Evolutionary conservation across 2,797 vertebrate species (phyloP), one percentile per base, ranked within the genome.

Genomic region (Steatocranus sp.): DNA sequence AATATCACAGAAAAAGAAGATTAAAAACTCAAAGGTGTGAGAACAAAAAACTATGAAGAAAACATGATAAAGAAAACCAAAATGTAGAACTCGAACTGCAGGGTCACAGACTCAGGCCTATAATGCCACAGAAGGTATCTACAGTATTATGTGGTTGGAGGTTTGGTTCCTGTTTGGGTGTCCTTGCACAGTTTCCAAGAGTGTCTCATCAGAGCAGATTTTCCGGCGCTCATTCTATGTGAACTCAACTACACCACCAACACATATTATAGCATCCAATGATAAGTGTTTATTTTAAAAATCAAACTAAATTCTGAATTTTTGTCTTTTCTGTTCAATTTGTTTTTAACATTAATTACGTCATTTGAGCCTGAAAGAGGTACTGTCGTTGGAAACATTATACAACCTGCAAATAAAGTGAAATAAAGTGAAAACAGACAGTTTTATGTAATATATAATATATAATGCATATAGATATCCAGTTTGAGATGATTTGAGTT

Each of bases 151-250:
- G 58, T 38, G n/a, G 32, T 15, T 38, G 34, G 34, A 20, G 2
- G 11, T 38, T 38, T 38, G n/a, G n/a, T 8, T 63, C 34, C 11
- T 38, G 11, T 58, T 30, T 56, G 53, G 9, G 27, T 32, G 54
- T 2, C n/a, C 11, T 0, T 41, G 2, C 36, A 25, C 0, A 2
- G 34, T 15, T 68, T 41, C 36, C 5, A 41, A 25, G n/a, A 17
- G 20, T 43, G 36, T 34, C 20, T 68, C 12, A 41, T 41, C 20
- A 41, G n/a, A 68, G 20, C 14, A 41, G 36, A 20, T 41, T 10
- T 66, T 66, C 5, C n/a, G 0, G 61, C 38, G n/a, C n/a, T 66
- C 8, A 32, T 30, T 56, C 25, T 56, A 56, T 30, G 53, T 6
- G 1, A 27, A 11, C 27, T 58, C 20, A 53, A 23, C 50, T 53